These are phyloP conservation scores for Cryptomyrus ogoouensis DNA, from an alignment of 2,113 vertebrate species.

Conservation along the genomic window DNA sequence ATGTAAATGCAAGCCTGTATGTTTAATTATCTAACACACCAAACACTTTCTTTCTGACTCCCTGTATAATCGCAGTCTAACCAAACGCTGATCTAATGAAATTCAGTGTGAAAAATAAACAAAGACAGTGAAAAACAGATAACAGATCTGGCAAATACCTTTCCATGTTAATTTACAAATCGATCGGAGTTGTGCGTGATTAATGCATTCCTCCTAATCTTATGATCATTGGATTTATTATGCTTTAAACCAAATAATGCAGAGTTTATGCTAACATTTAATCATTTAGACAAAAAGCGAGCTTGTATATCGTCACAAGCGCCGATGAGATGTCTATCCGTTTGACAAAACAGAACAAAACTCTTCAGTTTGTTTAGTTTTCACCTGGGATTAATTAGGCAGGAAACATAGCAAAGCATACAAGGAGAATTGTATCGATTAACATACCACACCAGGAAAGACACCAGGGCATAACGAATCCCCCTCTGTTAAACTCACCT, in stretches of 20 bases:
- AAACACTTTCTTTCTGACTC: background rate
- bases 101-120: background rate
- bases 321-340: background rate
- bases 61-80: background rate
- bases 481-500: conserved; percentile 9
- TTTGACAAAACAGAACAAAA: background rate
- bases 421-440: background rate
- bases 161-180: background rate
- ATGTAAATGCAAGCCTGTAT: background rate
- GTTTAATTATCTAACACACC: background rate
- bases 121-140: background rate
- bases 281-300: background rate
- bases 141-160: background rate
- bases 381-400: background rate
- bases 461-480: background rate
- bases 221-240: background rate
- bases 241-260: background rate
- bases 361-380: background rate
- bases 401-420: background rate
- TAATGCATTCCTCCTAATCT: background rate
- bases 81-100: background rate
- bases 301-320: background rate
- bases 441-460: conserved; percentile 1
- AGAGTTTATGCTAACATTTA: background rate
- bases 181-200: background rate